Evolutionary conservation across 2,888 invertebrate genomes (phyloP), one percentile per base, ranked within the genome.

Genomic region (Euzophera pinguis): DNA sequence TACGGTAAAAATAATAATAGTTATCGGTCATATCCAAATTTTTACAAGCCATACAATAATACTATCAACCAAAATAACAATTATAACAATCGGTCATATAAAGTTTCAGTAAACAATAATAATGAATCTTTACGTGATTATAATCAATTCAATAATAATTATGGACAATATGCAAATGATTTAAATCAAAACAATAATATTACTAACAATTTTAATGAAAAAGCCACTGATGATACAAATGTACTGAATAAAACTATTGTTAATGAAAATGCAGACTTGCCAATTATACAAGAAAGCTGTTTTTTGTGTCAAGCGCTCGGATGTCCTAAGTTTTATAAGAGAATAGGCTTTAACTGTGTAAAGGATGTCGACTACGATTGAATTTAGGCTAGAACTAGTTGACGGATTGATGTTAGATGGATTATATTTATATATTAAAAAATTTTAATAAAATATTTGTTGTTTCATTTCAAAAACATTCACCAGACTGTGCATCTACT

Each of bases 311-410:
- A 17, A 59, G 27, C 22, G 0, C 13, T 65, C 2, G 43, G 55
- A 0, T 76, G 76, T 22, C 69, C 76, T 0, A 9, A 50, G 0
- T 62, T 41, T 9, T 45, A 50, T 41, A 61, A 7, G 34, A 47
- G 29, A 14, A 32, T 59, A 0, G 55, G 61, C 0, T 43, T 27
- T 0, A 12, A 0, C 13, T 43, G 43, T 29, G 43, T 51, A 2
- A 14, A 43, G 1, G 42, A 56, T 13, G 50, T 52, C 5, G 55
- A 59, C 10, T 56, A 59, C 12, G 38, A 59, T 27, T 53, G 38
- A 43, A 6, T 39, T 0, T 16, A 47, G 1, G 29, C n/a, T n/a
- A n/a, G n/a, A n/a, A n/a, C n/a, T n/a, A n/a, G n/a, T n/a, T n/a
- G n/a, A n/a, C n/a, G n/a, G n/a, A n/a, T n/a, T n/a, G n/a, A n/a